Evolutionary conservation across 1,140 invertebrate genomes (phyloP), one percentile per base, ranked within the genome.

Genomic region (Drosophila albomicans): DNA sequence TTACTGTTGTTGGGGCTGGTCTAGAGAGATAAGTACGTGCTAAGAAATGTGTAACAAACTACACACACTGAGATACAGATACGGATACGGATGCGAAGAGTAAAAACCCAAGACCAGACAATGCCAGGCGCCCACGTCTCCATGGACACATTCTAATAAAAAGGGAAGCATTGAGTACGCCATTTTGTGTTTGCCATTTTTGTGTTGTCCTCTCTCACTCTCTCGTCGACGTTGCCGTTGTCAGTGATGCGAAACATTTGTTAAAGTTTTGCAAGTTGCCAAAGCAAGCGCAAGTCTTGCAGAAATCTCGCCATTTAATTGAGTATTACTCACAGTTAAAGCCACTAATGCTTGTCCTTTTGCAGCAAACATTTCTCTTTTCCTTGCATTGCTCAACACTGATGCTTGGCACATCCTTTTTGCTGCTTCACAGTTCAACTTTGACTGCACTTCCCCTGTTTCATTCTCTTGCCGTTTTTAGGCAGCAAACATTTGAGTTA

Each of bases 81-180:
- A 78, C 61, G 52, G 46, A 72, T 64, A 63, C 71, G 64, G 11
- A 51, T 56, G 8, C 7, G 56, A 48, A 59, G 20, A 25, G 66
- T 32, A 28, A 25, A 20, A 54, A 67, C 30, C 56, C 15, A 7
- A 52, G 20, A 58, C 25, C 76, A 87, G 77, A 87, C 84, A 87
- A 87, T 87, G 85, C 80, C 81, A 72, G 80, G 73, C 80, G 77
- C 84, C 80, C 73, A 70, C 80, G 84, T 88, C 84, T 88, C 84
- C 67, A 88, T 78, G 84, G 84, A 81, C 84, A 75, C 84, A 87
- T 87, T 87, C 84, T 88, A 87, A 87, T 87, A 87, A 87, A 87
- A 87, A 80, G 84, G 84, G 66, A 78, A 75, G 82, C 61, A 79
- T 78, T 72, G 81, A 71, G 73, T 80, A 78, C 68, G 85, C 74